Evolutionary conservation across 2,888 invertebrate genomes (phyloP).

Genomic region (Diploptera punctata): DNA sequence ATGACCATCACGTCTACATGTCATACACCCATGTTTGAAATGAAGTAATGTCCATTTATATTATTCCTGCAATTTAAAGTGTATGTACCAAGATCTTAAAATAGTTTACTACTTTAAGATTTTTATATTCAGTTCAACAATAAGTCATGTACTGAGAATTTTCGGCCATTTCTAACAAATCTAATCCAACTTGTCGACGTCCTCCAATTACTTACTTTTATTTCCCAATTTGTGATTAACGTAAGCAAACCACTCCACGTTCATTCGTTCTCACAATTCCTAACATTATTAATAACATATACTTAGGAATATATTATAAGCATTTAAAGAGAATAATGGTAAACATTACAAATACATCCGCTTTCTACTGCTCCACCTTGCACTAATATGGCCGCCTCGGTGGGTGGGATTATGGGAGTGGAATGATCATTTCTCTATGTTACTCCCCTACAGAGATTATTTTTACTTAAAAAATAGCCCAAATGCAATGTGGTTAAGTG

Average conservation of each 20-base stretch:
- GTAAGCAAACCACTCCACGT: neutral
- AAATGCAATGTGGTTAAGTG: too few species aligned
- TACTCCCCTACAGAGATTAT: too few species aligned
- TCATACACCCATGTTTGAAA: too few species aligned
- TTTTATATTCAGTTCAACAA: too few species aligned
- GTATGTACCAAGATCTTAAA: too few species aligned
- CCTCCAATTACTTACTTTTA: slow-evolving; percentile 12
- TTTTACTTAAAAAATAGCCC: too few species aligned
- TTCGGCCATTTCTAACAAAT: neutral
- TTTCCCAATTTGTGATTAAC: neutral
- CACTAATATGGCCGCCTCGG: slow-evolving; percentile 34
- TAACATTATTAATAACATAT: neutral
- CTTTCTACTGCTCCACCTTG: slow-evolving; percentile 37
- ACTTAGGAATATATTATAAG: neutral
- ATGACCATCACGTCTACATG: neutral
- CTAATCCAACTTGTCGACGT: slow-evolving; percentile 19
- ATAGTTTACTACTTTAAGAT: too few species aligned
- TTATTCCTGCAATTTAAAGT: too few species aligned
- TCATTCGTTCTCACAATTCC: neutral
- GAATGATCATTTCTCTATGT: neutral
- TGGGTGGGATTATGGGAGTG: slow-evolving; percentile 32
- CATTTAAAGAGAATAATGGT: neutral
- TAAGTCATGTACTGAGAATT: neutral
- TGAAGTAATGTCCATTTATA: too few species aligned
- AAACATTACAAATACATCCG: neutral